Evolutionary conservation across 2,113 vertebrate species (phyloP).

Genomic region (Pterocles burchelli): DNA sequence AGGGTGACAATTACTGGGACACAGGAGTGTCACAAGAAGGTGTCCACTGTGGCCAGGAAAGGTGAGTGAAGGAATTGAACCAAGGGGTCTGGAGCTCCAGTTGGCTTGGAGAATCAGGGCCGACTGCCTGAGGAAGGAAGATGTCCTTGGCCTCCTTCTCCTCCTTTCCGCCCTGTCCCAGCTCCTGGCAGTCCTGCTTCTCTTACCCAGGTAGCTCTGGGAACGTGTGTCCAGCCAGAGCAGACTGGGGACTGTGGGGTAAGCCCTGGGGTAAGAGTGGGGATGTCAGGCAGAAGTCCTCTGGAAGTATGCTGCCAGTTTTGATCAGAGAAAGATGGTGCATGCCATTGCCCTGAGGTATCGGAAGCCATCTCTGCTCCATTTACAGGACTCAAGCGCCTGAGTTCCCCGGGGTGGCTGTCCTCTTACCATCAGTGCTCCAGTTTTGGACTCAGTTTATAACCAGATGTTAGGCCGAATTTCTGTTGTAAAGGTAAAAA

Average conservation of each 20-base stretch:
- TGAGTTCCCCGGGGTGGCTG: conserved; percentile 66
- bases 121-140: neutral
- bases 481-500: conserved; percentile 73
- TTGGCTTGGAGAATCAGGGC: neutral
- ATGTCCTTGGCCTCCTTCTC: neutral
- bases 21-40: neutral
- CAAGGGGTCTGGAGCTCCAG: neutral
- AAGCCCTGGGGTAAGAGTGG: conserved; percentile 10
- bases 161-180: neutral
- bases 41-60: neutral
- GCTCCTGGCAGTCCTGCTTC: neutral
- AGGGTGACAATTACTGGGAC: neutral
- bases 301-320: neutral
- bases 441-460: conserved; percentile 68
- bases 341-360: conserved; percentile 50
- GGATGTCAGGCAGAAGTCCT: conserved; percentile 22
- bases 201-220: neutral
- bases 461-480: conserved; percentile 73
- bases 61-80: neutral
- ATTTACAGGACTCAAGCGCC: conserved; percentile 70
- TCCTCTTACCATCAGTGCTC: conserved; percentile 60
- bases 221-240: neutral
- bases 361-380: conserved; percentile 72
- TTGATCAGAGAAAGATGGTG: conserved; percentile 25
- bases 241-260: neutral